Evolutionary conservation across 2,797 vertebrate species (phyloP).

Genomic region (Phalanger gymnotis): DNA sequence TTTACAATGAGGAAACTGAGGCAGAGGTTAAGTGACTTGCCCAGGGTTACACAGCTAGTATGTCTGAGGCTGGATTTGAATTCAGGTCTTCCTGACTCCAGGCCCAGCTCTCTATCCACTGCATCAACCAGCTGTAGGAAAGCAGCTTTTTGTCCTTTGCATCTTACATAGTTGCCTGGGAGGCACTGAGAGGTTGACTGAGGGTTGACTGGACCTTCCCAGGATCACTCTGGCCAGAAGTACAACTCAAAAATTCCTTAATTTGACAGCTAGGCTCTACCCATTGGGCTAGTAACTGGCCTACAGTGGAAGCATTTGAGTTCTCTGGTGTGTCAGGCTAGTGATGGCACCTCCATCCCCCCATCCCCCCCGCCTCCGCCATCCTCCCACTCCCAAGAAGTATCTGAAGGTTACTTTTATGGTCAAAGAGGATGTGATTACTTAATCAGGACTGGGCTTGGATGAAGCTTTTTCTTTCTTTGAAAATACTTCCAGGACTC

Average conservation of each 20-base stretch:
- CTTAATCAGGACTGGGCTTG: neutral
- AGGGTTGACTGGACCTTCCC: neutral
- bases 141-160: neutral
- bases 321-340: neutral
- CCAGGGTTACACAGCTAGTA: neutral
- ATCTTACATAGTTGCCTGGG: neutral
- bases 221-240: neutral
- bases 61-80: neutral
- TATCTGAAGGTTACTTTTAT: neutral
- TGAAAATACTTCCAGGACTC: accelerated
- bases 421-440: neutral
- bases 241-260: neutral
- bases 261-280: neutral
- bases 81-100: neutral
- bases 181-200: neutral
- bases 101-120: neutral
- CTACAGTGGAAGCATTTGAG: neutral
- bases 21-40: neutral
- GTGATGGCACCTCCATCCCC: neutral
- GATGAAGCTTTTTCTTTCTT: neutral
- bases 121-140: neutral
- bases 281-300: neutral
- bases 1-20: neutral
- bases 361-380: neutral
- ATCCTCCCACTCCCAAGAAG: neutral